These are phyloP conservation scores for Drosophila seclusa DNA, from an alignment of 2,888 invertebrate species.

Conservation along the genomic window DNA sequence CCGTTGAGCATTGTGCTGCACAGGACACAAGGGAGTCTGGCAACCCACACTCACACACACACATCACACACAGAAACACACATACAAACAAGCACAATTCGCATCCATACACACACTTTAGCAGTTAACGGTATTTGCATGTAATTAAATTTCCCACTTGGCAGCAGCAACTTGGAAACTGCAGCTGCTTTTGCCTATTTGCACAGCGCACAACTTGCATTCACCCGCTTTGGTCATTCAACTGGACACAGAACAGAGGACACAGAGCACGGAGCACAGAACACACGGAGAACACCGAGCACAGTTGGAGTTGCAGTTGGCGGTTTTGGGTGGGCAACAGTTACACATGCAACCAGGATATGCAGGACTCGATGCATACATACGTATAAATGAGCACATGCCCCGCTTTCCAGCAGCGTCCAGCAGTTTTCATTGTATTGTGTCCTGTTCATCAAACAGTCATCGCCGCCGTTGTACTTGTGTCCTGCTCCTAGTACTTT, in stretches of 20 bases:
- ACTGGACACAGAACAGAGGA: conserved; percentile 31
- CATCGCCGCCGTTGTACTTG: conserved; percentile 20
- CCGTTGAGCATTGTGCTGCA: conserved; percentile 26
- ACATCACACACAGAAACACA: not conserved
- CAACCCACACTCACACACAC: conserved; percentile 1
- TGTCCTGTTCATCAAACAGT: conserved; percentile 49
- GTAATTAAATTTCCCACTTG: conserved; percentile 81
- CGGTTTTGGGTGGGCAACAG: conserved; percentile 21
- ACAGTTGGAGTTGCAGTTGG: conserved; percentile 1
- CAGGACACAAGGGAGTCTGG: conserved; percentile 38
- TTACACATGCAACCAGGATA: conserved; percentile 37
- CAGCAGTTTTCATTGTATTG: conserved; percentile 28
- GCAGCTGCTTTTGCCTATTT: conserved; percentile 69
- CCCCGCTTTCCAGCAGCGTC: conserved; percentile 33
- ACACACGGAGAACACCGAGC: conserved; percentile 8
- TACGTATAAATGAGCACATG: conserved; percentile 18
- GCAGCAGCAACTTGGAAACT: conserved; percentile 61
- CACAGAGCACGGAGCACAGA: conserved; percentile 7
- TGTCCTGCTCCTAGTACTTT: conserved; percentile 10
- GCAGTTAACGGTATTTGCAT: conserved; percentile 81
- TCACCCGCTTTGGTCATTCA: conserved; percentile 53
- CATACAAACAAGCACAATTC: not conserved
- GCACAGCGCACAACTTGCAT: conserved; percentile 41
- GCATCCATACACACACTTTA: not conserved
- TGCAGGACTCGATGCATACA: conserved; percentile 23